Evolutionary conservation across 2,797 vertebrate species (phyloP).

Genomic region (Siniperca undulata): DNA sequence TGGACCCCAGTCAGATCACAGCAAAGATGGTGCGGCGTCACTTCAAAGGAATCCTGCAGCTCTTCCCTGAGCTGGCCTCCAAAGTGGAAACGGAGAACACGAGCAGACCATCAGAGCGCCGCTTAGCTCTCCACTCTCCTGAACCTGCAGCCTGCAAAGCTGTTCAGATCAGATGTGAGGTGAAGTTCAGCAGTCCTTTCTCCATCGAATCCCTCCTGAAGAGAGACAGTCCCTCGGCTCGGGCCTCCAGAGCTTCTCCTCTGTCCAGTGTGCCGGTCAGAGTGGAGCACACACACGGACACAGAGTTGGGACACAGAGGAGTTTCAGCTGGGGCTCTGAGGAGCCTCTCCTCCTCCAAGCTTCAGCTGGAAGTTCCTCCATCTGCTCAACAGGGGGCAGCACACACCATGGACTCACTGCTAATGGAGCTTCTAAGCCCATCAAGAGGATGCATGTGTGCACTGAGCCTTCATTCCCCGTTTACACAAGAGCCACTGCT

Average conservation of each 20-base stretch:
- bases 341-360: conserved; percentile 17
- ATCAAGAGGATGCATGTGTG: conserved; percentile 10
- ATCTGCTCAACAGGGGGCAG: conserved; percentile 54
- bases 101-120: background rate
- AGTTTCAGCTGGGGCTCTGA: conserved; percentile 48
- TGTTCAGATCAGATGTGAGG: conserved; percentile 37
- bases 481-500: conserved; percentile 14
- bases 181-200: conserved; percentile 81
- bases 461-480: conserved; percentile 9
- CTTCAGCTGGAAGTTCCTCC: conserved; percentile 10
- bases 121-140: conserved; percentile 14
- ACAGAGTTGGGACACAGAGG: conserved; percentile 9
- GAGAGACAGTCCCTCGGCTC: conserved; percentile 52
- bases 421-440: background rate
- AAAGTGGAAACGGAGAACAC: conserved; percentile 19
- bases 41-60: conserved; percentile 74
- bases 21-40: conserved; percentile 83
- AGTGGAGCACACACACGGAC: conserved; percentile 29
- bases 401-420: conserved; percentile 20
- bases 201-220: conserved; percentile 83
- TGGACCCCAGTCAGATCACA: conserved; percentile 79
- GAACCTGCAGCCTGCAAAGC: conserved; percentile 16
- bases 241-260: conserved; percentile 16
- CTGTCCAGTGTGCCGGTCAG: conserved; percentile 24
- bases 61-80: conserved; percentile 74